Percentiles rank a stretch among this genome's conserved stretches.
Conservation (phyloP, 2,797 vertebrate genomes). For the Oreochromis mossambicus region DNA sequence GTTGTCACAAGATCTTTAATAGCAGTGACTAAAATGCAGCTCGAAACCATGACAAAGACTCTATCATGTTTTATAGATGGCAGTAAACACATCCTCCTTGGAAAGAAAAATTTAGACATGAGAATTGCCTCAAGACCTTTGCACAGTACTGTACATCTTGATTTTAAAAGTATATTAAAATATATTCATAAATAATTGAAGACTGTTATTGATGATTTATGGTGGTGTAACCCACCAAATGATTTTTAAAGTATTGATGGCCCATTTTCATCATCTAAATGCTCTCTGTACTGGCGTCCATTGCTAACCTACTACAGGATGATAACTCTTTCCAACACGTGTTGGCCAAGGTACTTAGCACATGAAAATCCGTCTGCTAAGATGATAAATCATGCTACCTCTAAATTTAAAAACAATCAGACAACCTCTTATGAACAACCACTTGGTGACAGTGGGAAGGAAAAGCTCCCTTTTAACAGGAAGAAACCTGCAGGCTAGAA, state of each 20-base stretch:
- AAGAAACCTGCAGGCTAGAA: too few species aligned
- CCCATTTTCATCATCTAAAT: background rate
- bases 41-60: background rate
- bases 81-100: background rate
- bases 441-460: background rate
- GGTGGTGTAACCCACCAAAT: fast-evolving
- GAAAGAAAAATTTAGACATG: background rate
- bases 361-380: background rate
- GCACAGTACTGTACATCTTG: background rate
- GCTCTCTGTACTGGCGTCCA: background rate
- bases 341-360: background rate
- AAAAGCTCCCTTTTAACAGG: too few species aligned
- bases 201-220: background rate
- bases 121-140: background rate
- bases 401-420: background rate
- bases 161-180: background rate
- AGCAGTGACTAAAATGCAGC: background rate
- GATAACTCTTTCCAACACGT: background rate
- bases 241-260: background rate
- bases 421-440: background rate
- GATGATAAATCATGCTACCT: background rate
- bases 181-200: background rate
- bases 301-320: background rate
- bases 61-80: background rate
- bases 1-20: background rate